These are phyloP conservation scores for Chesias legatella DNA, from an alignment of 2,888 invertebrate genomes.

Conservation along the genomic window DNA sequence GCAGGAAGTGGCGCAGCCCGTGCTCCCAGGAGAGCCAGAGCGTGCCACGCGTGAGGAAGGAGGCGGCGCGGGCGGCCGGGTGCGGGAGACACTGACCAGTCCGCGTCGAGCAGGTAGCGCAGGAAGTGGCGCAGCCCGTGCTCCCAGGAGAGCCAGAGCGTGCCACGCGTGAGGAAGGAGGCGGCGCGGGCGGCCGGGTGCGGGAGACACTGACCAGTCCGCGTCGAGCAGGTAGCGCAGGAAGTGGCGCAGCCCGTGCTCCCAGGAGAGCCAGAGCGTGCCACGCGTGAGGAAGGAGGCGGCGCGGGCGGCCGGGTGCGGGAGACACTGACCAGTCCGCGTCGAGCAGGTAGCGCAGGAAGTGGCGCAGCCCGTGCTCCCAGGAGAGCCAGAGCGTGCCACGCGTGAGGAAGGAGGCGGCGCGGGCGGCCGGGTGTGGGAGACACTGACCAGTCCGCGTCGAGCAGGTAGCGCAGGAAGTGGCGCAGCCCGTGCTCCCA, in stretches of 20 bases:
- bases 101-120: too few relatives aligned
- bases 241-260: conserved; percentile 87
- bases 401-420: conserved; percentile 85
- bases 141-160: too few relatives aligned
- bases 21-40: too few relatives aligned
- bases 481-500: conserved; percentile 86
- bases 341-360: conserved; percentile 74
- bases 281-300: too few relatives aligned
- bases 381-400: conserved; percentile 83
- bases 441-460: conserved; percentile 85
- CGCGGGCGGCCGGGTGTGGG: conserved; percentile 86
- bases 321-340: too few relatives aligned
- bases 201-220: too few relatives aligned
- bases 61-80: conserved; percentile 70
- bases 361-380: conserved; percentile 88
- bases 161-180: too few relatives aligned
- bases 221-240: conserved; percentile 71
- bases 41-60: conserved; percentile 86
- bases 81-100: too few relatives aligned
- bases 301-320: too few relatives aligned
- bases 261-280: conserved; percentile 70
- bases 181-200: too few relatives aligned
- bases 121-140: too few relatives aligned
- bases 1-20: too few relatives aligned
- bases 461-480: conserved; percentile 84